A percentile compares a stretch with the other conserved stretches of the same genome.
phyloP scores from a whole-genome alignment of 2,888 invertebrate species.

The Trichopria drosophilae region DNA sequence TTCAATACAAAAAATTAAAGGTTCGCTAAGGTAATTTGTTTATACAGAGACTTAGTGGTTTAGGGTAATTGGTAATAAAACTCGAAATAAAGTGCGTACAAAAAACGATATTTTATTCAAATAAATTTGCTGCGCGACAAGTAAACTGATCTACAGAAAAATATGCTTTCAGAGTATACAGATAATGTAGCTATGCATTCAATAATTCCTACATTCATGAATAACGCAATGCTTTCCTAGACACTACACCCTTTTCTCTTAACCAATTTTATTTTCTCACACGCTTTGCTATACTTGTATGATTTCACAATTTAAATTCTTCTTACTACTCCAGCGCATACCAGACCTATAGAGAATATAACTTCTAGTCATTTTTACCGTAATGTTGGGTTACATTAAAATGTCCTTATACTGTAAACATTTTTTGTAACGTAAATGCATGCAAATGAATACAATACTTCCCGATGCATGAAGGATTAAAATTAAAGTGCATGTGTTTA shows the following conservation, averaged over 20 bases:
- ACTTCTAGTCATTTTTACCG: too few species aligned
- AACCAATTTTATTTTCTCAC: slow-evolving; percentile 1
- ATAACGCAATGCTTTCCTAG: slow-evolving; percentile 12
- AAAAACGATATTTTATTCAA: slow-evolving; percentile 39
- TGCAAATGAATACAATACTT: too few species aligned
- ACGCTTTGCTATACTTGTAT: neutral
- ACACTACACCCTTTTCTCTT: slow-evolving; percentile 13
- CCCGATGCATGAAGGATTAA: too few species aligned
- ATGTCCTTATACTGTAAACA: too few species aligned
- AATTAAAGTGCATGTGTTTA: too few species aligned
- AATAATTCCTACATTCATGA: slow-evolving; percentile 16
- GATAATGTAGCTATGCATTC: slow-evolving; percentile 21
- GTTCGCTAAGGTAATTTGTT: too few species aligned
- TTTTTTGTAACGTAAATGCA: too few species aligned
- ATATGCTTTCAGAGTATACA: slow-evolving; percentile 25
- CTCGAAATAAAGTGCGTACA: slow-evolving; percentile 35
- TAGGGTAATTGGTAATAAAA: too few species aligned
- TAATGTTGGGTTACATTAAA: too few species aligned
- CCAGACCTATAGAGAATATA: slow-evolving; percentile 4
- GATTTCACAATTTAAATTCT: slow-evolving; percentile 15
- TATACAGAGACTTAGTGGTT: too few species aligned
- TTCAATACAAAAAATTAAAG: too few species aligned
- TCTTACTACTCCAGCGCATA: slow-evolving; percentile 7
- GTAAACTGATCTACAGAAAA: slow-evolving; percentile 29
- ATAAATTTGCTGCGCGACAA: slow-evolving; percentile 32